Evolutionary conservation across 2,113 vertebrate species (phyloP).

Genomic region (Phocoena phocoena): DNA sequence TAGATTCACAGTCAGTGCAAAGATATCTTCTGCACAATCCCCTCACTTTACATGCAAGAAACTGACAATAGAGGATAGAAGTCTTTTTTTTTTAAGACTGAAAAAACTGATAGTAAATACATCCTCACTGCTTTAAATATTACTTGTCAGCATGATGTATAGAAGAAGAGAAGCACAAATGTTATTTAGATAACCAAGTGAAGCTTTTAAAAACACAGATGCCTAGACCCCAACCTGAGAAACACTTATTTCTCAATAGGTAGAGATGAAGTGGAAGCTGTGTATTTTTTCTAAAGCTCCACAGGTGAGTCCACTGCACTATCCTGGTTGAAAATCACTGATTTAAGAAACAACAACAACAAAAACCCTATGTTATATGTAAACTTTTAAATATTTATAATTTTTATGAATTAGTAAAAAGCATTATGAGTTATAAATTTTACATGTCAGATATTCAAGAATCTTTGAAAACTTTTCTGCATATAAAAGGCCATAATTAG

Average conservation of each 20-base stretch:
- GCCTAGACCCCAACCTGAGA: not conserved
- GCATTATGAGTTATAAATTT: not conserved
- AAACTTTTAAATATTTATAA: constrained; percentile 8
- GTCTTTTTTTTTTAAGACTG: not conserved
- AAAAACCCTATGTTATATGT: not conserved
- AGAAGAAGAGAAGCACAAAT: not conserved
- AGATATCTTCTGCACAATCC: not conserved
- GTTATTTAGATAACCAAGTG: not conserved
- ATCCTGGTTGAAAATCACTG: constrained; percentile 29
- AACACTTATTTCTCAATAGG: not conserved
- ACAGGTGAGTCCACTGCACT: not conserved
- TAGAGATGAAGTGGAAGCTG: not conserved
- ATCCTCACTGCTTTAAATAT: not conserved
- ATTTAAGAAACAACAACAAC: not conserved
- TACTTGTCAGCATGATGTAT: not conserved
- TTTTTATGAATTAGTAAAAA: constrained; percentile 27
- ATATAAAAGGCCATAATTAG: not conserved
- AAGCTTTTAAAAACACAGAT: constrained; percentile 20
- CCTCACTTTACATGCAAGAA: not conserved
- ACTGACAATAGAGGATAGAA: not conserved
- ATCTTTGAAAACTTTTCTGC: not conserved
- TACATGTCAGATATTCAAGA: constrained; percentile 11
- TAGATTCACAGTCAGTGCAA: not conserved
- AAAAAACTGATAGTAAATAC: not conserved
- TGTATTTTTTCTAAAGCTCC: not conserved